phyloP scores from a whole-genome alignment of 2,888 invertebrate genomes.

The Phytoseiulus persimilis region DNA sequence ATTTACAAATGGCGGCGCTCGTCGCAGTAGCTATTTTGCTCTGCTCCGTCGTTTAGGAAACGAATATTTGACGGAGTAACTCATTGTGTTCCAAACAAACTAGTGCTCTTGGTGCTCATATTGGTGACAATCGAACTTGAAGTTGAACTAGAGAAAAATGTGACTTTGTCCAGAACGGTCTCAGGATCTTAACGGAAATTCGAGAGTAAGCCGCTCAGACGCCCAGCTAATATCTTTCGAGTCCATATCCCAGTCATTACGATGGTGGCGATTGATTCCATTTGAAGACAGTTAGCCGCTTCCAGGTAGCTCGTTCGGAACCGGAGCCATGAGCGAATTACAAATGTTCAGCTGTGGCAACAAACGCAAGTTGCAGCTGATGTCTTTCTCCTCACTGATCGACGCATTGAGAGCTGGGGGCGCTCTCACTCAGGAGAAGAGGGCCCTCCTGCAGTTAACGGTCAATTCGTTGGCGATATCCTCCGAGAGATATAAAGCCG shows the following conservation, averaged over 20 bases:
- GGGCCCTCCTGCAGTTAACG: constrained; percentile 12
- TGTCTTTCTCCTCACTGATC: constrained; percentile 29
- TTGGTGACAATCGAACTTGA: constrained; percentile 10
- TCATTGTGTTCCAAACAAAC: constrained; percentile 34
- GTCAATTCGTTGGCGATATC: constrained; percentile 17
- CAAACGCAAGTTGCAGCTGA: constrained; percentile 16
- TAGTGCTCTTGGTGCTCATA: constrained; percentile 38
- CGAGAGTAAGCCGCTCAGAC: not conserved
- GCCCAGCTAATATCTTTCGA: not conserved
- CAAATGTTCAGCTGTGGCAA: constrained; percentile 13
- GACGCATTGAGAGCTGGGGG: constrained; percentile 27
- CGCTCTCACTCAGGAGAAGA: not conserved
- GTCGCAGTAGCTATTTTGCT: constrained; percentile 5
- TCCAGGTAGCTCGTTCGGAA: not conserved
- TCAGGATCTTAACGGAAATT: not conserved
- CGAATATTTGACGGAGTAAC: constrained; percentile 20
- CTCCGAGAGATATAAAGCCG: constrained; percentile 28
- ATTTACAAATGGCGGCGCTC: constrained; percentile 35
- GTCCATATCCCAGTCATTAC: not conserved
- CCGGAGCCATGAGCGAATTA: not conserved
- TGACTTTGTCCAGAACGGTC: not conserved
- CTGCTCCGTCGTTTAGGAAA: constrained; percentile 15
- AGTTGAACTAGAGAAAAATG: not conserved
- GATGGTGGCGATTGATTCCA: not conserved
- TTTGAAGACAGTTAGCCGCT: not conserved